phyloP scores from a whole-genome alignment of 1,140 invertebrate species.

The Ephestia elutella region DNA sequence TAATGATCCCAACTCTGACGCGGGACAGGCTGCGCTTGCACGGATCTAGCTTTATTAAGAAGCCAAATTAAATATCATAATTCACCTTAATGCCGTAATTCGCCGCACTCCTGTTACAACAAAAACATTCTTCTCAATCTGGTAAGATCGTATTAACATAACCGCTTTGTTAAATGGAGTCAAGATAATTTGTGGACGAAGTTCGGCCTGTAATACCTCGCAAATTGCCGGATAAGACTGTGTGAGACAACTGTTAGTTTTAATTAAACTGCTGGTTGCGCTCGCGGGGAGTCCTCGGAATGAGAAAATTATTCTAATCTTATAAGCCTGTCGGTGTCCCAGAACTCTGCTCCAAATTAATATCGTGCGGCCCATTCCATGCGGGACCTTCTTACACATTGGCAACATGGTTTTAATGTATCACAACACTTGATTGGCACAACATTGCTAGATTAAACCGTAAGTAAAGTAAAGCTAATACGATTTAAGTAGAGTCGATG shows the following conservation, averaged over 20 bases:
- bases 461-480: no score
- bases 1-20: constrained; percentile 42
- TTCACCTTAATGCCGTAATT: constrained; percentile 57
- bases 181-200: constrained; percentile 71
- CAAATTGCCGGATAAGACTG: constrained; percentile 73
- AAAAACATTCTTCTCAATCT: constrained; percentile 62
- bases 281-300: constrained; percentile 62
- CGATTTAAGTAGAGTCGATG: no score
- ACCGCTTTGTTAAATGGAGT: constrained; percentile 70
- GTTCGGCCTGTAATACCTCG: constrained; percentile 70
- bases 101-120: constrained; percentile 41
- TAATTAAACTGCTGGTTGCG: constrained; percentile 71
- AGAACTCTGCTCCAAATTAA: constrained; percentile 55
- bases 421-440: not conserved
- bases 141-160: constrained; percentile 67
- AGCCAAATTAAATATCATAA: constrained; percentile 54
- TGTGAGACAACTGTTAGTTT: constrained; percentile 74
- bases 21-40: not conserved
- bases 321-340: constrained; percentile 65
- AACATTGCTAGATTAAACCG: not conserved
- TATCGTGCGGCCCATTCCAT: constrained; percentile 41
- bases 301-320: constrained; percentile 72
- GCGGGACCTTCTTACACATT: constrained; percentile 24
- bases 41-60: constrained; percentile 27
- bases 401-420: constrained; percentile 17